Evolutionary conservation across 2,797 vertebrate species (phyloP).

Genomic region (Pteronotus mesoamericanus): DNA sequence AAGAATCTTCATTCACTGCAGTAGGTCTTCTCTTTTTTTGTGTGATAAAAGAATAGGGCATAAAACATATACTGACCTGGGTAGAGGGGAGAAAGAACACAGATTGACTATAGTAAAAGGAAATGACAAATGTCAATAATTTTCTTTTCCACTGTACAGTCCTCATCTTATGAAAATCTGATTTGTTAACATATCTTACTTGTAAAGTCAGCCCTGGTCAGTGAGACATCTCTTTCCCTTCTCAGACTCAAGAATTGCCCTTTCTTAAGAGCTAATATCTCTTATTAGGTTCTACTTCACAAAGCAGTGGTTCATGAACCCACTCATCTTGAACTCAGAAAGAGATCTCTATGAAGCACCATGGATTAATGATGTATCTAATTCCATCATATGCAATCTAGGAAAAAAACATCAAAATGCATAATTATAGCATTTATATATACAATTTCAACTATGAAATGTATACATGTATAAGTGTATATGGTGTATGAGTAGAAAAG

Average conservation of each 20-base stretch:
- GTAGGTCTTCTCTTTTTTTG: slow-evolving; percentile 65
- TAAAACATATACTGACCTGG: slow-evolving; percentile 65
- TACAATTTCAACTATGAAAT: slow-evolving; percentile 14
- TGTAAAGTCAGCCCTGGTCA: neutral
- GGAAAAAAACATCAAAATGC: neutral
- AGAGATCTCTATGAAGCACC: neutral
- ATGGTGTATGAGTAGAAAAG: neutral
- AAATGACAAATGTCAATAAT: neutral
- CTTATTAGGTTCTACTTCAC: neutral
- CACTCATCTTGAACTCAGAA: neutral
- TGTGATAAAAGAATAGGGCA: slow-evolving; percentile 64
- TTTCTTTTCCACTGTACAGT: neutral
- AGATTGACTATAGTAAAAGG: neutral
- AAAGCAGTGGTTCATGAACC: neutral
- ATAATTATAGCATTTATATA: neutral
- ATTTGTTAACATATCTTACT: neutral
- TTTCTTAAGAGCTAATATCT: neutral
- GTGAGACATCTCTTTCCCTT: neutral
- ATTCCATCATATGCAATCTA: neutral
- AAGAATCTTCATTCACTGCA: slow-evolving; percentile 86
- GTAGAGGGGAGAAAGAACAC: slow-evolving; percentile 2
- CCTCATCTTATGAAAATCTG: neutral
- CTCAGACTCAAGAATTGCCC: neutral
- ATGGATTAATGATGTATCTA: neutral
- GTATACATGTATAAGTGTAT: neutral